A percentile compares a stretch with the other conserved stretches of the same genome.
Conservation (phyloP, 2,113 vertebrate genomes). For the Syngnathoides biaculeatus region DNA sequence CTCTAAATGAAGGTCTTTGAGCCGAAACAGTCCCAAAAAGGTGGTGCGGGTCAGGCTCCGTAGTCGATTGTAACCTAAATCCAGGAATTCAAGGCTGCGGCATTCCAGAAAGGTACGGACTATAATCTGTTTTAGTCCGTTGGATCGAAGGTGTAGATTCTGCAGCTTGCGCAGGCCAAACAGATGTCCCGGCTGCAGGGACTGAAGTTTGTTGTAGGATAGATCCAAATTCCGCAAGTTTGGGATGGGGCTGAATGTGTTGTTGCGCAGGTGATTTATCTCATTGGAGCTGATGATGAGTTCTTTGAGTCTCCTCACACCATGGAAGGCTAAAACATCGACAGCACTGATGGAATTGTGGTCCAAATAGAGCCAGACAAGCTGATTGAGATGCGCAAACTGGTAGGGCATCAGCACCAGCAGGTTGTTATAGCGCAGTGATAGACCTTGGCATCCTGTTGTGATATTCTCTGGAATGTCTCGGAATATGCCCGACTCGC, state of each 20-base stretch:
- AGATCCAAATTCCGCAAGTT: slow-evolving; percentile 94
- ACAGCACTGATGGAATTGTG: slow-evolving; percentile 87
- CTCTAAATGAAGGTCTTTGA: slow-evolving; percentile 92
- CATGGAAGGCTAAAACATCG: slow-evolving; percentile 88
- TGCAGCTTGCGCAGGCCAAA: slow-evolving; percentile 90
- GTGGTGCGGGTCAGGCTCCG: slow-evolving; percentile 87
- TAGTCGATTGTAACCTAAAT: slow-evolving; percentile 93
- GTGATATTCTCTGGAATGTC: slow-evolving; percentile 92
- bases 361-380: slow-evolving; percentile 96
- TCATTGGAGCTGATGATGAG: slow-evolving; percentile 95
- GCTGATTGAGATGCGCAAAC: slow-evolving; percentile 92
- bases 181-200: slow-evolving; percentile 85
- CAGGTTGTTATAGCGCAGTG: slow-evolving; percentile 91
- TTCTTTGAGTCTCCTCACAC: slow-evolving; percentile 91
- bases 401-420: slow-evolving; percentile 86
- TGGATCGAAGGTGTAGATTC: slow-evolving; percentile 88
- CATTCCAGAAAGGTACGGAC: slow-evolving; percentile 92
- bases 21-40: slow-evolving; percentile 86
- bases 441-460: slow-evolving; percentile 89
- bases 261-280: slow-evolving; percentile 85
- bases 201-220: slow-evolving; percentile 91
- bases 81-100: slow-evolving; percentile 93
- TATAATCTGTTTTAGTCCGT: slow-evolving; percentile 82
- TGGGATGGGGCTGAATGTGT: slow-evolving; percentile 86
- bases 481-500: slow-evolving; percentile 88